A percentile compares a stretch with the other conserved stretches of the same genome.
Evolutionary conservation across 2,113 vertebrate species (phyloP).

Genomic region (Balaenoptera acutorostrata): DNA sequence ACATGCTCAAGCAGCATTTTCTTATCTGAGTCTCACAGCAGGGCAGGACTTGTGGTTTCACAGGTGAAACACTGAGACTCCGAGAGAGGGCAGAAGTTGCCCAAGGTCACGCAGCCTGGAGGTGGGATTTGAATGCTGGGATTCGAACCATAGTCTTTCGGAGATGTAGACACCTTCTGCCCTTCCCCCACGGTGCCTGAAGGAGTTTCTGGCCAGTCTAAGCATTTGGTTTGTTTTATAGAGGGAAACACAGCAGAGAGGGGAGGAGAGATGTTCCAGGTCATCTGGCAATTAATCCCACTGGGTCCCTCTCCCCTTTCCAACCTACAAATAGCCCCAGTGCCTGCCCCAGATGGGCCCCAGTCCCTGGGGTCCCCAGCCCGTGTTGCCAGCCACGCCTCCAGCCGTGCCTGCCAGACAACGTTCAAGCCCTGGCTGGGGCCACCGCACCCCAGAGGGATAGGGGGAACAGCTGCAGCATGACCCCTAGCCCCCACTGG

Average conservation of each 20-base stretch:
- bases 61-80: background rate
- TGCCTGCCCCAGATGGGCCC: background rate
- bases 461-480: background rate
- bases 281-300: background rate
- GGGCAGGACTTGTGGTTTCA: background rate
- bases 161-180: background rate
- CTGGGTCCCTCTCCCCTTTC: background rate
- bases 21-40: rapidly evolving
- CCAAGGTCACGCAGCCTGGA: background rate
- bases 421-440: background rate
- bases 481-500: background rate
- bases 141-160: background rate
- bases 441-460: background rate
- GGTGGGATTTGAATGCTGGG: rapidly evolving
- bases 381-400: rapidly evolving
- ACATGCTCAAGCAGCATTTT: rapidly evolving
- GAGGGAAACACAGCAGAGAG: background rate
- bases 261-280: background rate
- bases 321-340: background rate
- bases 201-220: background rate
- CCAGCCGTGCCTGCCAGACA: background rate
- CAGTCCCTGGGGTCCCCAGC: background rate
- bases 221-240: background rate
- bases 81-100: background rate
- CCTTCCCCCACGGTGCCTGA: background rate